These are phyloP conservation scores for Agrotis clavis DNA, from an alignment of 2,888 invertebrate species.

Conservation along the genomic window DNA sequence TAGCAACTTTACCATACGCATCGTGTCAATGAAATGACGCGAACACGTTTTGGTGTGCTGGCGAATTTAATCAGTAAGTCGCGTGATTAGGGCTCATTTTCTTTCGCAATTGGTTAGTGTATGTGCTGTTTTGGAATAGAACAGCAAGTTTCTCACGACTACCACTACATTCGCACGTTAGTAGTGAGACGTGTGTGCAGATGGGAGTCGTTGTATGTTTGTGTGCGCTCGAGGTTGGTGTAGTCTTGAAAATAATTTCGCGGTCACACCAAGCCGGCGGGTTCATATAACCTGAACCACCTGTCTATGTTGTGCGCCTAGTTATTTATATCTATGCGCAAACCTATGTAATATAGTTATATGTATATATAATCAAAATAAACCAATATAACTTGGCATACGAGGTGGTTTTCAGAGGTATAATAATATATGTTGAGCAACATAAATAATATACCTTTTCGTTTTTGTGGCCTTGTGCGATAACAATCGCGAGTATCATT, in stretches of 20 bases:
- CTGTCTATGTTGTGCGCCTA: slow-evolving; percentile 89
- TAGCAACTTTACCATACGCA: slow-evolving; percentile 89
- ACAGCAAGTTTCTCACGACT: slow-evolving; percentile 89
- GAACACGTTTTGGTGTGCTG: slow-evolving; percentile 77
- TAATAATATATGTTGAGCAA: slow-evolving; percentile 30
- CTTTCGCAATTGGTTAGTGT: slow-evolving; percentile 52
- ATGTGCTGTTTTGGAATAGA: slow-evolving; percentile 75
- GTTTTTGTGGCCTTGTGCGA: slow-evolving; percentile 33
- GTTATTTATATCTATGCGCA: slow-evolving; percentile 90
- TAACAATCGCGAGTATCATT: slow-evolving; percentile 44
- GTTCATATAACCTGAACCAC: slow-evolving; percentile 90
- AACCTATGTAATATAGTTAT: slow-evolving; percentile 83
- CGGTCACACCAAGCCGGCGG: slow-evolving; percentile 89
- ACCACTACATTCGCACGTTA: slow-evolving; percentile 83
- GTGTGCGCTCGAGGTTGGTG: slow-evolving; percentile 86
- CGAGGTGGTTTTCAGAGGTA: slow-evolving; percentile 38
- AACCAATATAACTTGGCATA: slow-evolving; percentile 59
- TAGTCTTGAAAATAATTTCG: slow-evolving; percentile 92
- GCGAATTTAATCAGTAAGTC: slow-evolving; percentile 66
- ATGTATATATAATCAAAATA: slow-evolving; percentile 65
- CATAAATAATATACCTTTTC: slow-evolving; percentile 8
- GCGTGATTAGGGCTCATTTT: slow-evolving; percentile 74
- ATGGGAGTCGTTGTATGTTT: slow-evolving; percentile 74
- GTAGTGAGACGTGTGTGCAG: slow-evolving; percentile 86
- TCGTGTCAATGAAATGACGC: slow-evolving; percentile 69